These are phyloP conservation scores for Oryzias sinensis DNA, from an alignment of 2,797 vertebrate species.

Conservation along the genomic window DNA sequence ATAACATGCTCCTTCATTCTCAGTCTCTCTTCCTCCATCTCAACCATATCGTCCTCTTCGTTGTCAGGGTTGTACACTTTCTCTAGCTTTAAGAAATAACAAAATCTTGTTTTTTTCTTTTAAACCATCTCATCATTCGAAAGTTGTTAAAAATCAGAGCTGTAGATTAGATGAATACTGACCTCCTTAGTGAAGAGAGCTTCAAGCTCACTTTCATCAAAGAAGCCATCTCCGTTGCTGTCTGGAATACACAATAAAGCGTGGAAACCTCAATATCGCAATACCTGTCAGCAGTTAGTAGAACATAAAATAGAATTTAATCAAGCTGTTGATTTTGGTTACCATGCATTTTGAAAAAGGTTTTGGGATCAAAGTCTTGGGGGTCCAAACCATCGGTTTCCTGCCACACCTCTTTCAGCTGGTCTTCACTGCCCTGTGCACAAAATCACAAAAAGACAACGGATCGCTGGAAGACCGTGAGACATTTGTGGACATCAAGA, in stretches of 20 bases:
- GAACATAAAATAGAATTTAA: too few species aligned
- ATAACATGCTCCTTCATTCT: slow-evolving; percentile 95
- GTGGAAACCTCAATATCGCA: not conserved
- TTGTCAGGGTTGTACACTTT: slow-evolving; percentile 89
- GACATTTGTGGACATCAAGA: too few species aligned
- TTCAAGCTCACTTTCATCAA: slow-evolving; percentile 93
- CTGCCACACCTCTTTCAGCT: slow-evolving; percentile 95
- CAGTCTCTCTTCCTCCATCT: slow-evolving; percentile 93
- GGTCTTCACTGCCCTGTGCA: slow-evolving; percentile 90
- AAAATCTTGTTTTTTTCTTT: not conserved
- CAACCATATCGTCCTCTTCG: slow-evolving; percentile 90
- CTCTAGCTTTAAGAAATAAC: slow-evolving; percentile 79
- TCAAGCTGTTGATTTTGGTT: slow-evolving; percentile 38
- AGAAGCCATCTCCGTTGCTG: slow-evolving; percentile 87
- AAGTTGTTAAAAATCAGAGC: not conserved
- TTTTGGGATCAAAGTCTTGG: slow-evolving; percentile 90
- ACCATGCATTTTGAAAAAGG: slow-evolving; percentile 96
- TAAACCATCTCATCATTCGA: too few species aligned
- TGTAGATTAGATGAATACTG: slow-evolving; percentile 15
- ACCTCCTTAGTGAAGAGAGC: slow-evolving; percentile 96
- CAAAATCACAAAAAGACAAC: slow-evolving; percentile 12
- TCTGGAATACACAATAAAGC: slow-evolving; percentile 72
- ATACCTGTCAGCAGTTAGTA: too few species aligned
- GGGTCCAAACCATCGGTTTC: slow-evolving; percentile 93
- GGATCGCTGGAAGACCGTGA: not conserved